Evolutionary conservation across 2,888 invertebrate genomes (phyloP).

Genomic region (Toxonevra muliebris): DNA sequence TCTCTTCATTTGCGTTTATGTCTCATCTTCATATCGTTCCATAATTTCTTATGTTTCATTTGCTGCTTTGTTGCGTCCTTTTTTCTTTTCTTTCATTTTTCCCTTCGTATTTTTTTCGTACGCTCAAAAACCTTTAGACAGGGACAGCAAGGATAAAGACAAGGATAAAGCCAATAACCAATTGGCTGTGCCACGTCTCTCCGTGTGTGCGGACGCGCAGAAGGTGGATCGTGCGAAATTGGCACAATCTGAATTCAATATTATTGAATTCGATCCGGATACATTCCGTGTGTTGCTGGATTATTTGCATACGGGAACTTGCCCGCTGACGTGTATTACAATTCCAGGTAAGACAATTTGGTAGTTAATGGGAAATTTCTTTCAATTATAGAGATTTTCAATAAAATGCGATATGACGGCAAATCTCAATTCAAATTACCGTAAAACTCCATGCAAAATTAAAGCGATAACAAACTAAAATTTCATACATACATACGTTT

Average conservation of each 20-base stretch:
- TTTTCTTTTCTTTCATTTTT: conserved; percentile 14
- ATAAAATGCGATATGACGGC: no score
- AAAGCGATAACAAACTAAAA: no score
- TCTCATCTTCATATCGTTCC: conserved; percentile 7
- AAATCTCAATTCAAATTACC: no score
- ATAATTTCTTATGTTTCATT: conserved; percentile 14
- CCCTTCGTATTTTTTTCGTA: conserved; percentile 7
- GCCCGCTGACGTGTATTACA: conserved; percentile 89
- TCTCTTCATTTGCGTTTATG: conserved; percentile 21
- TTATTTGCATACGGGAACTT: conserved; percentile 92
- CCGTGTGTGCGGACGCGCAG: conserved; percentile 92
- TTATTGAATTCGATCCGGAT: conserved; percentile 94
- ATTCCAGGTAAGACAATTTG: conserved; percentile 75
- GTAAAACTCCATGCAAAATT: no score
- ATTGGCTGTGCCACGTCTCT: conserved; percentile 85
- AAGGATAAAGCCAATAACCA: conserved; percentile 79
- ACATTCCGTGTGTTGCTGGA: conserved; percentile 90
- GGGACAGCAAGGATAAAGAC: conserved; percentile 82
- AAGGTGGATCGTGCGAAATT: conserved; percentile 92
- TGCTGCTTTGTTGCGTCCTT: conserved; percentile 10
- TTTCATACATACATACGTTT: no score
- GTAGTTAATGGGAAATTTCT: no score
- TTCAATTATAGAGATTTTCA: no score
- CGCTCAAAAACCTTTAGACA: conserved; percentile 68
- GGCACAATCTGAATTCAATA: conserved; percentile 94